phyloP scores from a whole-genome alignment of 1,140 invertebrate species.

The Lanistes nyassanus region DNA sequence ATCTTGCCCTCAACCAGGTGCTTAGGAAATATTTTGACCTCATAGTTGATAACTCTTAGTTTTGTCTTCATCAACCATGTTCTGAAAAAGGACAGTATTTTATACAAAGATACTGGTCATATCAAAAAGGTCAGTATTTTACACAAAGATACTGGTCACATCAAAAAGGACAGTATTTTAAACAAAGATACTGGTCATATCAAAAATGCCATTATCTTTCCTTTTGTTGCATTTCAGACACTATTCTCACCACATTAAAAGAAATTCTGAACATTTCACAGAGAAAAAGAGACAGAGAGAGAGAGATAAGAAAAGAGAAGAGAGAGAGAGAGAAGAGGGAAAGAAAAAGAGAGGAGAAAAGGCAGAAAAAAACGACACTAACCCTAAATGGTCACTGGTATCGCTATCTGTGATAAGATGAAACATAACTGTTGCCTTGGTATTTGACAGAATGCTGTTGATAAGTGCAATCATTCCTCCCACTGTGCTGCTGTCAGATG shows the following conservation, averaged over 20 bases:
- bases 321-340: too few relatives aligned
- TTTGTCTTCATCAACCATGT: conserved; percentile 57
- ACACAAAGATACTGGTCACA: too few relatives aligned
- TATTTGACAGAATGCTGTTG: conserved; percentile 62
- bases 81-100: conserved; percentile 49
- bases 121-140: too few relatives aligned
- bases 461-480: conserved; percentile 63
- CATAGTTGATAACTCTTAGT: conserved; percentile 55
- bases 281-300: too few relatives aligned
- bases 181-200: too few relatives aligned
- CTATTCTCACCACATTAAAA: too few relatives aligned
- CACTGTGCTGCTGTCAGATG: conserved; percentile 56
- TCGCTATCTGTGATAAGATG: conserved; percentile 55
- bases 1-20: conserved; percentile 53
- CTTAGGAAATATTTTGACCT: conserved; percentile 50
- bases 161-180: too few relatives aligned
- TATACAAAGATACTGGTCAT: too few relatives aligned
- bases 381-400: conserved; percentile 54
- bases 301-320: too few relatives aligned
- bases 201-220: too few relatives aligned
- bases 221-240: too few relatives aligned
- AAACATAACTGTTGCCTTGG: conserved; percentile 50
- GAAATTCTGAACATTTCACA: too few relatives aligned
- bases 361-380: conserved; percentile 13
- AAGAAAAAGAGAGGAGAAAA: not conserved